phyloP scores from a whole-genome alignment of 2,797 vertebrate species.

The Gephyroberyx darwinii region DNA sequence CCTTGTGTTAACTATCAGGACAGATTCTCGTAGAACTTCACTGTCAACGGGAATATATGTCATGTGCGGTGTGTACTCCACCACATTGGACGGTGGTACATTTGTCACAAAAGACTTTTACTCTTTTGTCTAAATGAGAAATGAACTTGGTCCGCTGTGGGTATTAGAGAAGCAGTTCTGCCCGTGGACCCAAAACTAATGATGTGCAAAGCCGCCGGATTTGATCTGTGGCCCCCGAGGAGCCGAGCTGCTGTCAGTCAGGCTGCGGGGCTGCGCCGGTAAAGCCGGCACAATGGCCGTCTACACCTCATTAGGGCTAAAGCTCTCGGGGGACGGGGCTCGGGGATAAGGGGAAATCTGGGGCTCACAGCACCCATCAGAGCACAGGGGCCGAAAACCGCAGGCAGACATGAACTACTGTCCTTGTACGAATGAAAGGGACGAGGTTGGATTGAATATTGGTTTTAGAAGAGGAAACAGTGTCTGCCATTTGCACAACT shows the following conservation, averaged over 20 bases:
- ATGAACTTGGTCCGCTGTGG: slow-evolving; percentile 8
- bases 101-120: slow-evolving; percentile 1
- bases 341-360: slow-evolving; percentile 41
- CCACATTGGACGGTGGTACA: not conserved
- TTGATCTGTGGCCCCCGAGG: slow-evolving; percentile 60
- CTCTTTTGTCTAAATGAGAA: slow-evolving; percentile 28
- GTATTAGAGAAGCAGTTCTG: slow-evolving; percentile 12
- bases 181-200: slow-evolving; percentile 64
- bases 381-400: slow-evolving; percentile 12
- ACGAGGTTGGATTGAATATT: slow-evolving; percentile 37
- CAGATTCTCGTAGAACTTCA: not conserved
- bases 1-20: not conserved
- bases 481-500: slow-evolving; percentile 35
- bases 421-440: slow-evolving; percentile 48
- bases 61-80: not conserved
- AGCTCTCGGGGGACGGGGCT: slow-evolving; percentile 49
- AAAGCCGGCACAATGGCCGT: slow-evolving; percentile 58
- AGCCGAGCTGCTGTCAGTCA: slow-evolving; percentile 66
- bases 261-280: slow-evolving; percentile 49
- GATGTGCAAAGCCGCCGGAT: slow-evolving; percentile 73
- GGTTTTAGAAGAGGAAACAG: slow-evolving; percentile 22
- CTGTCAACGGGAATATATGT: not conserved
- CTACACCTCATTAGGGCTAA: slow-evolving; percentile 75
- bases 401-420: not conserved
- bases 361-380: slow-evolving; percentile 40